phyloP scores from a whole-genome alignment of 2,797 vertebrate species.

The Sebastes aleutianus region DNA sequence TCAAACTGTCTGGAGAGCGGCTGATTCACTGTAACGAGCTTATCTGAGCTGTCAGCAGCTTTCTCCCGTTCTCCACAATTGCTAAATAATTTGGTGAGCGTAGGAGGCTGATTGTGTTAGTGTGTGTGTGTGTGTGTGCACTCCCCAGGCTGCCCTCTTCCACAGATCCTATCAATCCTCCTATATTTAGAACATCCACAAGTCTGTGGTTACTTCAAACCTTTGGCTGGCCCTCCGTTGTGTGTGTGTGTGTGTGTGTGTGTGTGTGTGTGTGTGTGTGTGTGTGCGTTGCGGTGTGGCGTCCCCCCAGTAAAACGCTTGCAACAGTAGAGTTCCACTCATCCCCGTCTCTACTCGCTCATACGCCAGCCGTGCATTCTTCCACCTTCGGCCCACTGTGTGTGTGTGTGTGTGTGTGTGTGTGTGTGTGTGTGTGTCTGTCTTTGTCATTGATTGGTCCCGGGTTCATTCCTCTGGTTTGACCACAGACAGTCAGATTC shows the following conservation, averaged over 20 bases:
- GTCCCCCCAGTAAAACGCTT: conserved; percentile 52
- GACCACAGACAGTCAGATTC: conserved; percentile 60
- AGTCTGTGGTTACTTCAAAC: conserved; percentile 66
- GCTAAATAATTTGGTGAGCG: conserved; percentile 36
- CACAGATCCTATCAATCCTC: conserved; percentile 68
- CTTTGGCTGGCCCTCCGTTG: conserved; percentile 63
- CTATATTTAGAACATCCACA: conserved; percentile 76
- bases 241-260: conserved; percentile 2
- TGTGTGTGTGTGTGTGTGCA: background rate
- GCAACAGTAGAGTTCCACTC: conserved; percentile 58
- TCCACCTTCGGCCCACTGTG: conserved; percentile 34
- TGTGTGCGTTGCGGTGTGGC: conserved; percentile 49
- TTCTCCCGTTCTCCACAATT: conserved; percentile 28
- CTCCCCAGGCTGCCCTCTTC: conserved; percentile 35
- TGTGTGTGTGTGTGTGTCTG: conserved; percentile 7
- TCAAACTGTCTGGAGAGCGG: conserved; percentile 2
- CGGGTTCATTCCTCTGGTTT: conserved; percentile 46
- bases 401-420: background rate
- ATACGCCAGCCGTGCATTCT: conserved; percentile 40
- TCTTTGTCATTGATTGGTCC: conserved; percentile 48
- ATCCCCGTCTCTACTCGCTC: conserved; percentile 40
- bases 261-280: conserved; percentile 20
- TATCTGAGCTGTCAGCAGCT: conserved; percentile 52
- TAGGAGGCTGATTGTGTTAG: conserved; percentile 19
- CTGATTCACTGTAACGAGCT: conserved; percentile 26